These are phyloP conservation scores for Callinectes sapidus DNA, from an alignment of 2,888 invertebrate species.

Conservation along the genomic window DNA sequence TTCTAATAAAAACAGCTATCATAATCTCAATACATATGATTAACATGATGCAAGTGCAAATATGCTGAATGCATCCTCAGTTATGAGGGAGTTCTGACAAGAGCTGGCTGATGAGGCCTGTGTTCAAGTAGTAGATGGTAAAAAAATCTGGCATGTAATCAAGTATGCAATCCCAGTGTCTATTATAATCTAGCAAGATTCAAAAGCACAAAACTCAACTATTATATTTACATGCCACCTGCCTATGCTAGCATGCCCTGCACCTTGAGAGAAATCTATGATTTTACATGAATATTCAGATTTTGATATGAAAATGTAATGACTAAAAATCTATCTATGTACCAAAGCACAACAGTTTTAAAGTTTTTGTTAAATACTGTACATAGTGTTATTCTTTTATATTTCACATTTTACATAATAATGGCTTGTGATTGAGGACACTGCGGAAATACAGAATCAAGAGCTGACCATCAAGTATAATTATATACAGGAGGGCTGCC, in stretches of 20 bases:
- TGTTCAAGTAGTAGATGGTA: neutral
- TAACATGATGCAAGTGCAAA: neutral
- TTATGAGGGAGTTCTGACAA: neutral
- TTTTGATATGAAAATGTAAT: neutral
- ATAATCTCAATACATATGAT: neutral
- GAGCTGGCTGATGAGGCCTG: neutral
- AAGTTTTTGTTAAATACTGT: neutral
- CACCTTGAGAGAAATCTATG: neutral
- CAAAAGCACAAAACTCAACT: neutral
- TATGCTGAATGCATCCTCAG: neutral
- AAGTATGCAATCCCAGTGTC: neutral
- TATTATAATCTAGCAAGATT: neutral
- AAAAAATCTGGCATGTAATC: neutral
- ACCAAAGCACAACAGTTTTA: neutral
- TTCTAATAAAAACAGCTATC: neutral
- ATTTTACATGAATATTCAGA: neutral
- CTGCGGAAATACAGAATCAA: neutral
- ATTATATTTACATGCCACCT: neutral
- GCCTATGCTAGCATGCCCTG: neutral
- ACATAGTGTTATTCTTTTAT: neutral
- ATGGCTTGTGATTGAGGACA: neutral
- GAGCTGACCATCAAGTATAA: neutral
- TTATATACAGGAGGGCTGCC: neutral
- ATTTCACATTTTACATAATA: neutral
- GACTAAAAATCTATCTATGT: neutral